Evolutionary conservation across 53 echinoderm and acorn worm genomes (phyloP), one percentile per base, ranked within the genome.

Genomic region (Temnopleurus reevesii): DNA sequence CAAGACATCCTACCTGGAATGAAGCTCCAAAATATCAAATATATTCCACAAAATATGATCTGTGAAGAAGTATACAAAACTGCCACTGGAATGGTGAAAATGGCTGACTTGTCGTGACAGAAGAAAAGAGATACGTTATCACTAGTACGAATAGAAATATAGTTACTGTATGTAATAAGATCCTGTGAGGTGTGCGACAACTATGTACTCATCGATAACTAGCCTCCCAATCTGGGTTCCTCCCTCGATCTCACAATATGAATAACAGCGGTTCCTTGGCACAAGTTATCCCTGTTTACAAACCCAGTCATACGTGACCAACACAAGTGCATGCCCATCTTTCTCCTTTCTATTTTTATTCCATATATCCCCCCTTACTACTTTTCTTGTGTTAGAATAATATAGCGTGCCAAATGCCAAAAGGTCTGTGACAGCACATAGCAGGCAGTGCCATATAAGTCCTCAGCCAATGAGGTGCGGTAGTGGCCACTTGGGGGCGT

Each of bases 261-360:
- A 19, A 28, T 27, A 41, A 63, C 43, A 76, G 76, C 76, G 27
- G 47, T 49, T 49, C 19, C 49, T 79, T 79, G 18, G 34, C 85
- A 45, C 85, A 85, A 85, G 24, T 60, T 45, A 60, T 59, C 59
- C 85, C 85, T 85, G 85, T 85, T 85, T 59, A 60, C 60, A 85
- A 60, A 85, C 15, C 61, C 43, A 85, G 12, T 46, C 59, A 83
- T 36, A 83, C 83, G 31, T 55, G 43, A 83, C 83, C 57, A 29
- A 35, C 49, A 49, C 83, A 55, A 83, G 53, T 83, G 55, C 55
- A 17, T 53, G 35, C 55, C 83, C 55, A 55, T 38, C 55, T 53
- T 21, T 53, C 12, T 83, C 77, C 8, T 21, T 83, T 53, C 38
- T 83, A 55, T 83, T 83, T 83, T 54, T 56, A 83, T 55, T 54